These are phyloP conservation scores for Acanthiza pusilla DNA, from an alignment of 2,797 vertebrate genomes.

Conservation along the genomic window DNA sequence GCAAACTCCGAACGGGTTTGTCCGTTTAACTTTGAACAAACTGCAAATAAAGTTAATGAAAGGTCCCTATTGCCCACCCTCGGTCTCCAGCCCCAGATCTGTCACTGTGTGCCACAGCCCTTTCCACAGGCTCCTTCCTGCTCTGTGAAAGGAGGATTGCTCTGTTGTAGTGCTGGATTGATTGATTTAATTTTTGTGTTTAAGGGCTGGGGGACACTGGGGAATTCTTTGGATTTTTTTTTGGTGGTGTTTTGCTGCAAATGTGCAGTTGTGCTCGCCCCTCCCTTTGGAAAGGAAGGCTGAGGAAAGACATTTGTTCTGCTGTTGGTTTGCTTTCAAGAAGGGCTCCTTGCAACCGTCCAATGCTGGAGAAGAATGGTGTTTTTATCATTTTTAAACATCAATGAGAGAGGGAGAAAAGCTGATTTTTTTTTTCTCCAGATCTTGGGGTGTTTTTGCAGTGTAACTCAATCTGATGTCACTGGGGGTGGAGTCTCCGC, in stretches of 20 bases:
- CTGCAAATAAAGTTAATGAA: neutral
- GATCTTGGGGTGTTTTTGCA: conserved; percentile 59
- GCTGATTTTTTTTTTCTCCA: neutral
- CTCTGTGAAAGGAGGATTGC: neutral
- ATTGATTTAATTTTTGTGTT: neutral
- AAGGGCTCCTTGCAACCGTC: neutral
- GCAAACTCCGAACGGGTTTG: neutral
- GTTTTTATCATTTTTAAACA: conserved; percentile 31
- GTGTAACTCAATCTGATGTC: conserved; percentile 69
- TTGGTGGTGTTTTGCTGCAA: neutral
- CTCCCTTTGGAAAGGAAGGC: neutral
- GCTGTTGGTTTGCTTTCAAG: neutral
- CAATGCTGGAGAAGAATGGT: neutral
- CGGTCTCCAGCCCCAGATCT: neutral
- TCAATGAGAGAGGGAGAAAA: conserved; percentile 18
- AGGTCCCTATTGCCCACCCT: neutral
- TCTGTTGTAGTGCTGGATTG: neutral
- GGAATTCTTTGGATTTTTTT: neutral
- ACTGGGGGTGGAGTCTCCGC: conserved; percentile 53
- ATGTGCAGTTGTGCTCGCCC: neutral
- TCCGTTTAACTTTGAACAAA: neutral
- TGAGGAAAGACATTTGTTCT: neutral
- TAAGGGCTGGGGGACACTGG: neutral
- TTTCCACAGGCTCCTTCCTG: neutral
- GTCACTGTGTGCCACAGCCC: neutral